These are phyloP conservation scores for Cephalopterus ornatus DNA, from an alignment of 2,113 vertebrate species.

Conservation along the genomic window DNA sequence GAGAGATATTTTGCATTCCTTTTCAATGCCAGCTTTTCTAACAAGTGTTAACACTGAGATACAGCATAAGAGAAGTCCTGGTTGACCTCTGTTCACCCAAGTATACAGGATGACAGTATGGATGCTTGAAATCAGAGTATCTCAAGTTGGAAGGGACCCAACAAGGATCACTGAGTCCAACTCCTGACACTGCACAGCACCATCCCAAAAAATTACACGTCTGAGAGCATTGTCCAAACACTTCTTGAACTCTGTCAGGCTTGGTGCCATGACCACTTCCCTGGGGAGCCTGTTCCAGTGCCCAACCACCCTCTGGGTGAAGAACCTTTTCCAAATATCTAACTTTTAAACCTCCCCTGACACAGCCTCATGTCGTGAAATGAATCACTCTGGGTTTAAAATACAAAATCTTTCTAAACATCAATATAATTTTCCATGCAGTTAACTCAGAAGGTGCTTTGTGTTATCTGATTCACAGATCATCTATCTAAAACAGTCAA, in stretches of 20 bases:
- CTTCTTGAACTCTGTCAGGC: neutral
- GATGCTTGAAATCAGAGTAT: neutral
- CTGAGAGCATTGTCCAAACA: neutral
- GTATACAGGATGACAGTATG: accelerated
- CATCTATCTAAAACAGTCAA: neutral
- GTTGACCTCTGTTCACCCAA: neutral
- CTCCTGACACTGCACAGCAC: neutral
- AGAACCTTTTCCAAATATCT: neutral
- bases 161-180: neutral
- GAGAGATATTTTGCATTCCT: neutral
- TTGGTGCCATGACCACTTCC: neutral
- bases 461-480: neutral
- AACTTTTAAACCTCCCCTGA: neutral
- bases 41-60: neutral
- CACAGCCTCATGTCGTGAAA: neutral
- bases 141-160: accelerated
- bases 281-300: neutral
- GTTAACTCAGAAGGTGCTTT: neutral
- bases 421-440: neutral
- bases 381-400: neutral
- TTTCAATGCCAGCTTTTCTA: neutral
- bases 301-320: too few species aligned
- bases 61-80: neutral
- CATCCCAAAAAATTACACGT: neutral
- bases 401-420: neutral